These are phyloP conservation scores for Ptilodon capucinus DNA, from an alignment of 2,888 invertebrate genomes.

Conservation along the genomic window DNA sequence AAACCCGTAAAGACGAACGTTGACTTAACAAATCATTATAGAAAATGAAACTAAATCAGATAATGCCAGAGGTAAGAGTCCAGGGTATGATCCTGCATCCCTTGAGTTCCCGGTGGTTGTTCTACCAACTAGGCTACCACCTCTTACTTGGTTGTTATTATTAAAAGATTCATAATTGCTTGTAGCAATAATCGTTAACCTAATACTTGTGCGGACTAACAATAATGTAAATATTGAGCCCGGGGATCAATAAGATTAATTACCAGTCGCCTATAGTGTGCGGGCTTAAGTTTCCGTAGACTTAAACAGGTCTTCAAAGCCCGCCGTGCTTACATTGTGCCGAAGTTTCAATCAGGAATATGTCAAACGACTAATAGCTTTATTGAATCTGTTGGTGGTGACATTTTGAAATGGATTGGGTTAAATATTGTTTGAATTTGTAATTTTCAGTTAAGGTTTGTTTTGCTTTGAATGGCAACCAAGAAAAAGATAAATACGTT, in stretches of 20 bases:
- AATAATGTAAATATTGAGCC: not conserved
- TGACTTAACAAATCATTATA: too few relatives aligned
- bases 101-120: too few relatives aligned
- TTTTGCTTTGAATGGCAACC: too few relatives aligned
- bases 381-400: not conserved
- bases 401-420: not conserved
- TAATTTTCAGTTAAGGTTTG: not conserved
- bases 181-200: not conserved
- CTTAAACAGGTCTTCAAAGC: not conserved
- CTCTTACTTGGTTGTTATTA: too few relatives aligned
- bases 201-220: not conserved
- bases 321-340: not conserved
- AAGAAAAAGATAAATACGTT: too few relatives aligned
- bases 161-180: not conserved
- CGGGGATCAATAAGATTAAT: not conserved
- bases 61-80: too few relatives aligned
- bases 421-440: not conserved
- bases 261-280: not conserved
- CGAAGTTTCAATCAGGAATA: not conserved
- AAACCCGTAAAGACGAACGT: too few relatives aligned
- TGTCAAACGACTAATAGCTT: constrained; percentile 1
- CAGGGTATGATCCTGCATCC: too few relatives aligned
- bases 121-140: too few relatives aligned
- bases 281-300: not conserved
- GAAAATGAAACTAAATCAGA: too few relatives aligned